A percentile compares a stretch with the other conserved stretches of the same genome.
These are phyloP conservation scores for Galaxea fascicularis DNA, from an alignment of 92 coral and sea anemone genomes.

Conservation along the genomic window DNA sequence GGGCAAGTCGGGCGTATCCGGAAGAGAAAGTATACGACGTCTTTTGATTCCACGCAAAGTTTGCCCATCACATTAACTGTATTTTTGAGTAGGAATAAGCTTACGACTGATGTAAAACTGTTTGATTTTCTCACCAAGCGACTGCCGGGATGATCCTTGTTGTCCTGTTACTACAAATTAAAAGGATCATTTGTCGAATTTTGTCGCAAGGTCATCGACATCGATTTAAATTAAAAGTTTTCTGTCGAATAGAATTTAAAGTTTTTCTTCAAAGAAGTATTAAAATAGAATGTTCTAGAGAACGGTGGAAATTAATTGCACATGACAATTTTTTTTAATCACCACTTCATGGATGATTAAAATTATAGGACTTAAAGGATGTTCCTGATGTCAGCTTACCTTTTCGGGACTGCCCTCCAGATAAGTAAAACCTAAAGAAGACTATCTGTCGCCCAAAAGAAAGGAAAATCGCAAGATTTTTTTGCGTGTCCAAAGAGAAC, in stretches of 20 bases:
- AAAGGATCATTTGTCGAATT: too few relatives aligned
- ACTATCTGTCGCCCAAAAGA: background rate
- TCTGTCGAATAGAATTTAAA: too few relatives aligned
- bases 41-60: too few relatives aligned
- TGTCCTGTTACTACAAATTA: too few relatives aligned
- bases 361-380: background rate
- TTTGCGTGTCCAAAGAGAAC: background rate
- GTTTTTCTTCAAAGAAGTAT: background rate
- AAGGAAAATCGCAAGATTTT: background rate
- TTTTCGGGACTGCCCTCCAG: background rate
- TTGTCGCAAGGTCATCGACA: too few relatives aligned
- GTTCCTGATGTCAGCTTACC: background rate
- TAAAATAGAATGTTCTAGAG: background rate
- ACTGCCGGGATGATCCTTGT: too few relatives aligned
- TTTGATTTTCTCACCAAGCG: too few relatives aligned
- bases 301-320: background rate
- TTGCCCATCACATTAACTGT: too few relatives aligned
- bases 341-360: background rate
- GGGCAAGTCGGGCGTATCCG: too few relatives aligned
- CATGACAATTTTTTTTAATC: background rate
- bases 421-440: background rate
- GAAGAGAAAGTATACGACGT: too few relatives aligned
- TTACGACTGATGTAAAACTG: too few relatives aligned
- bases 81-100: too few relatives aligned
- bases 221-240: background rate